A percentile compares a stretch with the other conserved stretches of the same genome.
Evolutionary conservation across 1,140 invertebrate species (phyloP).

Genomic region (Drosophila guanche): DNA sequence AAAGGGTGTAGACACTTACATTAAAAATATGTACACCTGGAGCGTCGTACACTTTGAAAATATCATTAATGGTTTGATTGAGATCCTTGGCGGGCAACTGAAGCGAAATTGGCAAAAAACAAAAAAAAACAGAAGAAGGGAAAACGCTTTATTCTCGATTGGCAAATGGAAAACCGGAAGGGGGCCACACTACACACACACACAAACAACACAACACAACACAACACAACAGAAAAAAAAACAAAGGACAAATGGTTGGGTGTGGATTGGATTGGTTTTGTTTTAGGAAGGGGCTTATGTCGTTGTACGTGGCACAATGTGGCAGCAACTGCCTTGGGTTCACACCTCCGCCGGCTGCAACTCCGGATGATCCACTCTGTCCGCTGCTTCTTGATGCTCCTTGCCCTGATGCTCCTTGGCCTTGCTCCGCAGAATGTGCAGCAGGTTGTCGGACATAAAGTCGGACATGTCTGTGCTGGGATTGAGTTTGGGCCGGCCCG

Average conservation of each 20-base stretch:
- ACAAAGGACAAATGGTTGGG: background rate
- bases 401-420: slow-evolving; percentile 24
- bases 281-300: background rate
- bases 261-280: background rate
- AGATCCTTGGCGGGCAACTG: slow-evolving; percentile 54
- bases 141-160: slow-evolving; percentile 51
- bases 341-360: slow-evolving; percentile 49
- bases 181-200: slow-evolving; percentile 26
- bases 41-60: slow-evolving; percentile 54
- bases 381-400: background rate
- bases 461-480: slow-evolving; percentile 21
- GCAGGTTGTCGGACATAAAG: slow-evolving; percentile 50
- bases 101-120: slow-evolving; percentile 45
- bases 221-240: background rate
- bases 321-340: slow-evolving; percentile 10
- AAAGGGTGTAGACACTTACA: slow-evolving; percentile 53
- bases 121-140: slow-evolving; percentile 33
- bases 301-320: background rate
- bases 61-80: slow-evolving; percentile 37
- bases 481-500: background rate
- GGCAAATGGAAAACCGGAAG: slow-evolving; percentile 11
- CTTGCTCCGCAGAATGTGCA: slow-evolving; percentile 38
- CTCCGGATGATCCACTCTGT: slow-evolving; percentile 8
- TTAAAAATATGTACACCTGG: slow-evolving; percentile 65
- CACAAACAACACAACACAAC: slow-evolving; percentile 17